Evolutionary conservation across 2,797 vertebrate genomes (phyloP), one percentile per base, ranked within the genome.

Genomic region (Sebastiscus tertius): DNA sequence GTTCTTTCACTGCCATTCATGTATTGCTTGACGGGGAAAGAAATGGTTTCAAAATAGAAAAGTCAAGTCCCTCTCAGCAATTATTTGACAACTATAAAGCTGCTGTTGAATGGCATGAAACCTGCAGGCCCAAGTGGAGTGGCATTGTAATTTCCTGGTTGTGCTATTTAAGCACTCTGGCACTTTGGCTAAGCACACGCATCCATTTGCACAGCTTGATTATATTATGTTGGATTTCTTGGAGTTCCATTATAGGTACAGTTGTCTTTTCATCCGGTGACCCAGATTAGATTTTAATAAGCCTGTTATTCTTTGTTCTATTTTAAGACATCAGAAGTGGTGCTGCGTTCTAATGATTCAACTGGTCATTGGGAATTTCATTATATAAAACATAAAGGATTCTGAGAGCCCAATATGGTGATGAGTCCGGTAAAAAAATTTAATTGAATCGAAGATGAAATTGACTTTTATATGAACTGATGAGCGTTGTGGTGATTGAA

Each of bases 21-120:
- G 86, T 76, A 52, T 76, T 49, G 72, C 77, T 90, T 92, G 84
- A 93, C 29, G 42, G 86, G 39, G 82, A 89, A 82, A 78, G 60
- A 27, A 87, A 89, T 78, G 73, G 79, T 83, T 94, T 89, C 69
- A 89, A 88, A 89, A 82, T 66, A 82, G 78, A 83, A 90, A 90
- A 89, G 88, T 88, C 75, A 80, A 87, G 87, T 89, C 74, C 75
- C 79, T 80, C 52, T 84, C 56, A 80, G 84, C 81, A 87, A 79
- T 87, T 82, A 87, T 83, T 80, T 81, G 73, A 88, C 88, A 76
- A 74, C 66, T 73, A 64, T 52, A 84, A 83, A 79, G 72, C 74
- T 78, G 34, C 80, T 59, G 12, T 5, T 72, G 78, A 89, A 88
- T 62, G 66, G 55, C 52, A 67, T 61, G 55, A 65, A 85, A 87